Evolutionary conservation across 2,797 vertebrate species (phyloP).

Genomic region (Sus cebifrons): DNA sequence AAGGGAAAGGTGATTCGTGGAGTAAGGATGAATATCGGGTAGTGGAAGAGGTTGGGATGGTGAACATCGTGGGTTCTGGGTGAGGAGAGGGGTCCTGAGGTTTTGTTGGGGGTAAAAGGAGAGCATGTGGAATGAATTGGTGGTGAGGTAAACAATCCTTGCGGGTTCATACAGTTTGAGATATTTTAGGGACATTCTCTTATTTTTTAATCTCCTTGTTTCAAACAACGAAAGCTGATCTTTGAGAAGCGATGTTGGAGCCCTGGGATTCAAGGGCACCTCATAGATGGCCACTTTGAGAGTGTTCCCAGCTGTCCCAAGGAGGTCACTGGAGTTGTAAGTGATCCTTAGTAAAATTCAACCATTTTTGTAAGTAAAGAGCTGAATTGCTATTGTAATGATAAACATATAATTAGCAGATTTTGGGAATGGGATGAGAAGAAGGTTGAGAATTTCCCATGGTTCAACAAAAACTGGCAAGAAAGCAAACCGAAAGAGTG

Average conservation of each 20-base stretch:
- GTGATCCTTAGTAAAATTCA: background rate
- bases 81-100: background rate
- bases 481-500: background rate
- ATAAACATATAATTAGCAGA: background rate
- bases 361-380: background rate
- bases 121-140: background rate
- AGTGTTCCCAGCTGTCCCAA: background rate
- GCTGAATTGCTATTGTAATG: background rate
- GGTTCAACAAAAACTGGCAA: background rate
- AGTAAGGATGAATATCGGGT: background rate
- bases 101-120: background rate
- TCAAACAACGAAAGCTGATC: background rate
- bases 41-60: background rate
- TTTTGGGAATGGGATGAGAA: background rate
- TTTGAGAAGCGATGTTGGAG: constrained; percentile 11
- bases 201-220: background rate
- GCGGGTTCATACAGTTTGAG: background rate
- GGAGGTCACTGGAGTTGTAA: background rate
- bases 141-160: background rate
- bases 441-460: background rate
- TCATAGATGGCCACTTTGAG: background rate
- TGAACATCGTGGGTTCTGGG: background rate
- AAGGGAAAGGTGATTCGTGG: background rate
- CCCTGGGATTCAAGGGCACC: background rate
- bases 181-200: background rate